Conservation (phyloP, 2,797 vertebrate genomes). For the Tadarida brasiliensis region DNA sequence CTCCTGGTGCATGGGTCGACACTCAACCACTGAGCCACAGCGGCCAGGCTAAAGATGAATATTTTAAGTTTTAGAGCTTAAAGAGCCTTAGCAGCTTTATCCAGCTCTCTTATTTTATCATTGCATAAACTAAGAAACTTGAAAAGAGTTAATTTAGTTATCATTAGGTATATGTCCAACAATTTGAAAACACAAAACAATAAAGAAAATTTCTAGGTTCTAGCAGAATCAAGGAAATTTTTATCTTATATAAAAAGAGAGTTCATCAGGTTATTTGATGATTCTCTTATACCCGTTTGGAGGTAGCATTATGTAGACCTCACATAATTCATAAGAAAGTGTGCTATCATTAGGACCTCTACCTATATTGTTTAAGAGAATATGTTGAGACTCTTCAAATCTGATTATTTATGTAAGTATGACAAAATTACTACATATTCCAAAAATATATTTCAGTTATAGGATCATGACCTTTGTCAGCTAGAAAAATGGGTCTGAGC, state of each 20-base stretch:
- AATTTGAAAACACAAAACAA: not conserved
- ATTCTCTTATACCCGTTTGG: not conserved
- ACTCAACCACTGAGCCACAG: too few relatives aligned
- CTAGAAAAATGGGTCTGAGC: not conserved
- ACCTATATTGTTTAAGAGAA: not conserved
- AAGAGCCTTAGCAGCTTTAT: not conserved
- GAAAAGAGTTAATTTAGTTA: not conserved
- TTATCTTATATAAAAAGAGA: not conserved
- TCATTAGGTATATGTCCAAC: not conserved
- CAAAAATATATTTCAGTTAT: not conserved
- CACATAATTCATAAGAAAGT: slow-evolving; percentile 13
- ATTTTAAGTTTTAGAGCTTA: not conserved
- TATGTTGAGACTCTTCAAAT: not conserved
- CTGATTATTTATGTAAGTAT: not conserved
- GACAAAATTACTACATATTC: not conserved
- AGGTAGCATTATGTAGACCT: not conserved
- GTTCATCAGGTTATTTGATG: not conserved
- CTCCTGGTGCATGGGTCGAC: too few relatives aligned
- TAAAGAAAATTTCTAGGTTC: not conserved
- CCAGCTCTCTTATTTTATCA: not conserved
- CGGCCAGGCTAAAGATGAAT: not conserved
- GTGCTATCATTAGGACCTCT: not conserved
- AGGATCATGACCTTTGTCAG: not conserved
- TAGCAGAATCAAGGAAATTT: slow-evolving; percentile 11
- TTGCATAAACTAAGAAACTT: not conserved